These are phyloP conservation scores for Phorcus lineatus DNA, from an alignment of 2,888 invertebrate genomes.

Conservation along the genomic window DNA sequence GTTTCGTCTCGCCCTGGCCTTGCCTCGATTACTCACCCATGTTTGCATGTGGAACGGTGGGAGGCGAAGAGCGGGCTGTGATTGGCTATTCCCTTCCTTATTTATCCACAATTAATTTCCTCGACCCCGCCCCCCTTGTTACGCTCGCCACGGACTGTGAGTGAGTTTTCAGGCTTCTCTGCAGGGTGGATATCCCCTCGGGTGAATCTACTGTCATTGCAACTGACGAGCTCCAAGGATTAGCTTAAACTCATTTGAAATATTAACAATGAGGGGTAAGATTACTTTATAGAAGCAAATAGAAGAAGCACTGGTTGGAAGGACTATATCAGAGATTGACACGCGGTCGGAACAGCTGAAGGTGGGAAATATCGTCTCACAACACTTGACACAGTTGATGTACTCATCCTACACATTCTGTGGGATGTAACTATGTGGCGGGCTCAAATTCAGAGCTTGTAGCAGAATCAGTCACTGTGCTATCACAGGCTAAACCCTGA, in stretches of 20 bases:
- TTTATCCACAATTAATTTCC: constrained; percentile 44
- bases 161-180: constrained; percentile 29
- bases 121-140: constrained; percentile 41
- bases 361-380: too few species aligned
- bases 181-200: constrained; percentile 36
- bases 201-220: constrained; percentile 35
- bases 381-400: too few species aligned
- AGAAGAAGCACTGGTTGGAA: too few species aligned
- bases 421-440: too few species aligned
- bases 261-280: constrained; percentile 20
- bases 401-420: too few species aligned
- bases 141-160: constrained; percentile 37
- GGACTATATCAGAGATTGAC: neutral
- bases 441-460: too few species aligned
- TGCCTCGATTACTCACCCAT: constrained; percentile 20
- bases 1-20: neutral
- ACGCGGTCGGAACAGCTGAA: neutral
- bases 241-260: constrained; percentile 39
- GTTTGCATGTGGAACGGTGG: neutral
- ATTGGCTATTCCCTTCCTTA: constrained; percentile 30
- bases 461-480: too few species aligned
- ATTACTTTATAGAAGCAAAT: constrained; percentile 20
- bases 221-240: constrained; percentile 30
- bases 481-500: too few species aligned
- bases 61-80: neutral